Base-by-base conservation (phyloP, 1,140 invertebrate genomes). In the Monomorium pharaonis region DNA sequence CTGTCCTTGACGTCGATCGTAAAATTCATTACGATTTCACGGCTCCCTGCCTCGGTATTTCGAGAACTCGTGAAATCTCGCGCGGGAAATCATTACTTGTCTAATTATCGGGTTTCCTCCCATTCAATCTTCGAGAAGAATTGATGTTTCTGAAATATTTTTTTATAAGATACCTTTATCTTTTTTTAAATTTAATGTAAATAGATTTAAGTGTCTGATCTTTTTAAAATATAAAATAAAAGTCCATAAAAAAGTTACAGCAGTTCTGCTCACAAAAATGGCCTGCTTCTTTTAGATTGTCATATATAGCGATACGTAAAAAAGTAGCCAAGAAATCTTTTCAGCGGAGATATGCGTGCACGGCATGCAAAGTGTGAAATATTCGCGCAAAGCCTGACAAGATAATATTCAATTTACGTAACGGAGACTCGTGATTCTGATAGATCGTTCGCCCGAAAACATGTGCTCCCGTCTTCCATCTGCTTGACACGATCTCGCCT, bases 401-500 rank as follows among this genome's bases (percentile, higher is more conserved):
- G 78, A 14, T 81, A 47, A 56, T 58, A 70, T 72, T 81, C 49
- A 72, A 81, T 72, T 81, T 56, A 37, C 14, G 21, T 30, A 44
- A 70, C 16, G 18, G 18, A 30, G 37, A 2, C 18, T 70, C 49
- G 44, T 49, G 49, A 81, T 70, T 30, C 37, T 56, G 65, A 81
- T 72, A 44, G 37, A 81, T 70, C 47, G 63, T 42, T 58, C 18
- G 51, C 10, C 3, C 18, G 16, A 37, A 81, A 80, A 70, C 77
- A 81, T 70, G 24, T 27, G 16, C 49, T 80, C 58, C n/a, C 62
- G 44, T 69, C 62, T 44, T 80, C 62, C 76, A 80, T 80, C 76
- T 80, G 78, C 33, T 44, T 14, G 78, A 16, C n/a, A n/a, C 18
- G 24, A 81, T 81, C 33, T 47, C 65, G 78, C 65, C 63, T 72